phyloP scores from a whole-genome alignment of 2,113 vertebrate species.

The Pterocles orientalis region DNA sequence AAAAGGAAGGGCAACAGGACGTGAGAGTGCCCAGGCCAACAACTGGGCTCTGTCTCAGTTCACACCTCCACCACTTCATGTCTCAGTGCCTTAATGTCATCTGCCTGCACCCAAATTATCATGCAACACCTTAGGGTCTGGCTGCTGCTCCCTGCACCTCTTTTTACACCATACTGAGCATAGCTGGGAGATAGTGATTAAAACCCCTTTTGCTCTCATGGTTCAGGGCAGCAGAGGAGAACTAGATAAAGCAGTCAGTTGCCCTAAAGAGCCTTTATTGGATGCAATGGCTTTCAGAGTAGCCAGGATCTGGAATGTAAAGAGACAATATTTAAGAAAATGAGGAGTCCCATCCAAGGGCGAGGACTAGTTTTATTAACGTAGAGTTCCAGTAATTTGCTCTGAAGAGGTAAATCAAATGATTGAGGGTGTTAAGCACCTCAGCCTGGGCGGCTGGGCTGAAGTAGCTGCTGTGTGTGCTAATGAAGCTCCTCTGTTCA shows the following conservation, averaged over 20 bases:
- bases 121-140: background rate
- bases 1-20: background rate
- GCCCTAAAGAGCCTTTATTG: background rate
- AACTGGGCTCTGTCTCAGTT: background rate
- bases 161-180: background rate
- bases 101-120: background rate
- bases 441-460: background rate
- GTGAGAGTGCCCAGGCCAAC: background rate
- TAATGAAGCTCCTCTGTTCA: background rate
- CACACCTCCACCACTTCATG: background rate
- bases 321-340: background rate
- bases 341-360: background rate
- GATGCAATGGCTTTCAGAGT: background rate
- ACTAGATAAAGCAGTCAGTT: background rate
- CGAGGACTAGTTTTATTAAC: background rate
- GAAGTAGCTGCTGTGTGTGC: background rate
- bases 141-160: background rate
- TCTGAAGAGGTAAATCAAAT: background rate
- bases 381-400: background rate
- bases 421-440: background rate
- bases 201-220: background rate
- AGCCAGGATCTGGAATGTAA: background rate
- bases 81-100: background rate
- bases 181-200: background rate
- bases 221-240: background rate